Evolutionary conservation across 2,888 invertebrate genomes (phyloP), one percentile per base, ranked within the genome.

Genomic region (Acanthosepion pharaonis): DNA sequence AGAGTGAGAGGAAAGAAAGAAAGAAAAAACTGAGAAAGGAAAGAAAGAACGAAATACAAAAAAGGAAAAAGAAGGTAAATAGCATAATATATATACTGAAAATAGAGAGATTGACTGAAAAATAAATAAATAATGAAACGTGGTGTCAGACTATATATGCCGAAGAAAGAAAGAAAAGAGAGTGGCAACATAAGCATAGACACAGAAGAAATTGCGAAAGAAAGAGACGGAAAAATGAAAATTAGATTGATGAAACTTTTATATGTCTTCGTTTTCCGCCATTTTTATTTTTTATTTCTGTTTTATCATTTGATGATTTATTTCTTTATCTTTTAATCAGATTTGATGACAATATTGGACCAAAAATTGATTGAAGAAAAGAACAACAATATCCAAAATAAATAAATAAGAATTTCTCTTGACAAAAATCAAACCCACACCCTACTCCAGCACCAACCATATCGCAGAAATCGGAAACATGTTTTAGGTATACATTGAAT

Each of bases 331-430:
- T 59, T 59, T 59, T 25, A 59, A 78, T 78, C n/a, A 78, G n/a
- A 78, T 78, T 33, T 78, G 78, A 78, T 78, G 78, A n/a, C n/a
- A 33, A 78, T 78, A 78, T n/a, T 78, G 78, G 9, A 18, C 9
- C n/a, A n/a, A 78, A 78, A 78, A n/a, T 78, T 33, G n/a, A 78
- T 78, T 78, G n/a, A 78, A 78, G 78, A 78, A 78, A 78, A 78
- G 1, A 78, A n/a, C 11, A 78, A 78, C 15, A 78, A n/a, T 78
- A 33, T 59, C 59, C 59, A 59, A 59, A 59, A 59, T 59, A 59
- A 59, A 59, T 23, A 23, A 59, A 59, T 23, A 51, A 51, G 8
- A 51, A 59, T 59, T 20, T 59, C 20, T 23, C 59, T 23, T 23
- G 20, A 20, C n/a, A 78, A 64, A 64, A 64, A 64, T 64, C 8